These are phyloP conservation scores for Idaea biselata DNA, from an alignment of 2,888 invertebrate genomes.

Conservation along the genomic window DNA sequence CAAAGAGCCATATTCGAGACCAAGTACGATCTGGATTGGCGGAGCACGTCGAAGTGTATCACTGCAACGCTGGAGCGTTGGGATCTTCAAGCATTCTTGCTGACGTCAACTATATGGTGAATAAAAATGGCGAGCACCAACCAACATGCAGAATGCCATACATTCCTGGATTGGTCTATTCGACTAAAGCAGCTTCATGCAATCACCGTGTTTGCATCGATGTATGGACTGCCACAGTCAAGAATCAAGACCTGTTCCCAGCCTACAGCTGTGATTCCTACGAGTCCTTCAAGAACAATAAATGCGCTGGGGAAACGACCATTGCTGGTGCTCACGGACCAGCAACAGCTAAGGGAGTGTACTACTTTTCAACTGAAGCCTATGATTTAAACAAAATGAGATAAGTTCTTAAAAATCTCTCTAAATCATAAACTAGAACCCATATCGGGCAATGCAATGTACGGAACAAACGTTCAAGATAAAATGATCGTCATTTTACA, in stretches of 20 bases:
- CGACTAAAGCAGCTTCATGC: constrained; percentile 64
- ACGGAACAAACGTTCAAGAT: too few species aligned
- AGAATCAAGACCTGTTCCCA: constrained; percentile 49
- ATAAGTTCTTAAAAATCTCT: too few species aligned
- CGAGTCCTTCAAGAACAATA: constrained; percentile 49
- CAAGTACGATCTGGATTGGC: constrained; percentile 79
- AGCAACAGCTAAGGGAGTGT: constrained; percentile 62
- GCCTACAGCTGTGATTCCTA: constrained; percentile 64
- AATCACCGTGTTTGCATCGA: constrained; percentile 63
- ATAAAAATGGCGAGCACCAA: constrained; percentile 76
- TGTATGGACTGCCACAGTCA: constrained; percentile 60
- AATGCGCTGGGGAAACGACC: constrained; percentile 41
- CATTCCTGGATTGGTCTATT: constrained; percentile 60
- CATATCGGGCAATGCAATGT: too few species aligned
- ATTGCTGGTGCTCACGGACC: constrained; percentile 68
- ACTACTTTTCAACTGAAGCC: constrained; percentile 61
- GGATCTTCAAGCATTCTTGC: constrained; percentile 75
- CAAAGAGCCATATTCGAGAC: constrained; percentile 57
- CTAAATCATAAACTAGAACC: background rate
- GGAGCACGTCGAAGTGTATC: constrained; percentile 81
- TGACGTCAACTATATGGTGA: constrained; percentile 81
- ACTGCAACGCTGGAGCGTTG: constrained; percentile 79
- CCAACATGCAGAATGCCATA: constrained; percentile 73
- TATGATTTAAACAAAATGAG: constrained; percentile 32
- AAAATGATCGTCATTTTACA: too few species aligned